These are phyloP conservation scores for Ridgeia piscesae DNA, from an alignment of 1,140 invertebrate genomes.

Conservation along the genomic window DNA sequence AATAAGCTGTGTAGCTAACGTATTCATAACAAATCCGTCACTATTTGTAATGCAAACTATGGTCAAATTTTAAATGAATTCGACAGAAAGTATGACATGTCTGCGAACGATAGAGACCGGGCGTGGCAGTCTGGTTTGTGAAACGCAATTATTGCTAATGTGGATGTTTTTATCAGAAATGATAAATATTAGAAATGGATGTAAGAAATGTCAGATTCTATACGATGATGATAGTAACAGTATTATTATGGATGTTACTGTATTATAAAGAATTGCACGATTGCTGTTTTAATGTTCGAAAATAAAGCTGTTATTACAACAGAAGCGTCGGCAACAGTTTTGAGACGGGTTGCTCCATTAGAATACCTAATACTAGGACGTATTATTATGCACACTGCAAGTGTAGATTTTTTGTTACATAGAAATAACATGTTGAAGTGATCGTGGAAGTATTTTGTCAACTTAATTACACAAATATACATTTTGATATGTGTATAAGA, in stretches of 20 bases:
- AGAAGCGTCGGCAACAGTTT: too few relatives aligned
- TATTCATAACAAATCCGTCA: background rate
- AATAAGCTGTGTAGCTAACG: background rate
- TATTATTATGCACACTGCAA: too few relatives aligned
- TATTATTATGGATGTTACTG: background rate
- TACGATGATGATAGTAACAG: background rate
- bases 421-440: too few relatives aligned
- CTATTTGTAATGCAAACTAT: background rate
- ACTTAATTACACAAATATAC: too few relatives aligned
- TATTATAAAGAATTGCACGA: background rate
- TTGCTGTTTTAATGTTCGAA: background rate
- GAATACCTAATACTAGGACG: too few relatives aligned
- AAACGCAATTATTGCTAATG: background rate
- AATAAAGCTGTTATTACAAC: background rate
- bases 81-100: background rate
- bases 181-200: background rate
- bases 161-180: background rate
- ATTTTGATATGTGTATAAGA: too few relatives aligned
- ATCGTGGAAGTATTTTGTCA: too few relatives aligned
- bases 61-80: background rate
- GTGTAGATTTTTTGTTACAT: too few relatives aligned
- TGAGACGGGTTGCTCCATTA: too few relatives aligned
- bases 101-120: background rate
- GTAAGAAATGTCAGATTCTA: background rate
- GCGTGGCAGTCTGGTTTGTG: background rate